Evolutionary conservation across 2,113 vertebrate genomes (phyloP), one percentile per base, ranked within the genome.

Genomic region (Galemys pyrenaicus): DNA sequence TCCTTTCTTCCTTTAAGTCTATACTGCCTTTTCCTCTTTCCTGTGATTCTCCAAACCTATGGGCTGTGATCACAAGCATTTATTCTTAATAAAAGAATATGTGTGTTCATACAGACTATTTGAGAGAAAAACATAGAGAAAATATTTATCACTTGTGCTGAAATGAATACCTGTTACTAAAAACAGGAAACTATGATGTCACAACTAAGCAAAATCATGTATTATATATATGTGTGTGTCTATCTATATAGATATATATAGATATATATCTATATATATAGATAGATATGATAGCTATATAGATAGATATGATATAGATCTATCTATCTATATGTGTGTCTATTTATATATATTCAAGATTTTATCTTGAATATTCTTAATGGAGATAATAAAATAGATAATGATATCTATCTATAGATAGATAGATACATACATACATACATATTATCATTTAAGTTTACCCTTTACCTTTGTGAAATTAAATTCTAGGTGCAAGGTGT

Each of bases 311-410:
- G n/a, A n/a, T n/a, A n/a, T n/a, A n/a, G n/a, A n/a, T n/a, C n/a
- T n/a, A n/a, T n/a, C n/a, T n/a, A n/a, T n/a, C n/a, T n/a, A n/a
- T n/a, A n/a, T n/a, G n/a, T n/a, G n/a, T n/a, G n/a, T n/a, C n/a
- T n/a, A n/a, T n/a, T n/a, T n/a, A n/a, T n/a, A n/a, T n/a, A n/a
- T n/a, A n/a, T n/a, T n/a, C n/a, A 77, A 77, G 4, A 5, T 44
- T 94, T 12, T 4, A 37, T 46, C 3, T 77, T 90, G 62, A 93
- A 51, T 93, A 73, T 54, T 79, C 15, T 62, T 78, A 87, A 87
- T 1, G 70, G 1, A 79, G 37, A 54, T 3, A 4, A 77, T 30
- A 70, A 26, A 54, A 56, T n/a, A 82, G 17, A 82, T 51, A 54
- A 73, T 15, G 54, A 10, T 22, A 44, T 64, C n/a, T n/a, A n/a